Evolutionary conservation across 2,113 vertebrate species (phyloP), one percentile per base, ranked within the genome.

Genomic region (Upupa epops): DNA sequence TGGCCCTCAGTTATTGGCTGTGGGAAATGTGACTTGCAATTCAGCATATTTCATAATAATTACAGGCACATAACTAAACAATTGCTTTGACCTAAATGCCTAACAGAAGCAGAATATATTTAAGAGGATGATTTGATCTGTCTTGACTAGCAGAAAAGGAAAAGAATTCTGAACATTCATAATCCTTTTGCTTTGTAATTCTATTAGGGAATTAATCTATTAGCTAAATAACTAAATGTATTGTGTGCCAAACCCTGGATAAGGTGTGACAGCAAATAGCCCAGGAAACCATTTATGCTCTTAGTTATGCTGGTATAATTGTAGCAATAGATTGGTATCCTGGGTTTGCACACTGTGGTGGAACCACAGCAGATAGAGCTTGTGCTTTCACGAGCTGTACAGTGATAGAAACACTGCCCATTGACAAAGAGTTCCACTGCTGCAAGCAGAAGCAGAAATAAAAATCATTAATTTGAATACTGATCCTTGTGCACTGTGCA

Each of bases 191-290:
- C 36, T 63, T 90, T 92, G 55, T 5, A 2, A 72, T 73, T 90
- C 55, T 74, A 83, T 85, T 85, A 82, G 48, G 59, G 63, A 92
- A 87, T 90, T 82, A 91, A 89, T 93, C 63, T 92, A 89, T 96
- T 92, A 90, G 24, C 46, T 88, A 87, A 89, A 94, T 85, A 92
- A 92, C 56, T 89, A 88, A 73, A 76, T 32, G 32, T 21, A 80
- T 42, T 63, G 13, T 85, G 37, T 76, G 78, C 29, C 86, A 89
- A 93, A 82, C 82, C 42, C 90, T 90, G 71, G n/a, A 31, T 59
- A 58, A 86, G 26, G 79, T 88, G 63, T 48, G 24, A 70, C 25
- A 73, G 34, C 24, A 92, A 66, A 76, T 17, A 66, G 34, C 14
- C 37, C 68, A 73, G 60, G 52, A 82, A 95, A 64, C 42, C 79